Evolutionary conservation across 2,113 vertebrate species (phyloP).

Genomic region (Perca fluviatilis): DNA sequence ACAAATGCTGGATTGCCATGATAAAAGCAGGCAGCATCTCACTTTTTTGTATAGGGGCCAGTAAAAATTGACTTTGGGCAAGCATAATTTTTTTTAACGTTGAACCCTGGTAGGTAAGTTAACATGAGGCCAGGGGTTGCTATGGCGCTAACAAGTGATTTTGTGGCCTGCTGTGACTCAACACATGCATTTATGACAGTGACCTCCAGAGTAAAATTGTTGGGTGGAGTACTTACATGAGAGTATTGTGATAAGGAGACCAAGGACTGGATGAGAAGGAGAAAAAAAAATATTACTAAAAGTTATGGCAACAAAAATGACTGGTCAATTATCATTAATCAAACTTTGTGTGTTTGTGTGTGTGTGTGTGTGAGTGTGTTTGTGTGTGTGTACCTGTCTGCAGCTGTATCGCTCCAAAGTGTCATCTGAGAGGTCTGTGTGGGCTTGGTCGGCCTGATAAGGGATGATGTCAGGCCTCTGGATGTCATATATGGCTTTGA

Average conservation of each 20-base stretch:
- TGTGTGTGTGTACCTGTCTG: conserved; percentile 87
- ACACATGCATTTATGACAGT: not conserved
- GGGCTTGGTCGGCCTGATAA: conserved; percentile 92
- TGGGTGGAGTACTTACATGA: conserved; percentile 86
- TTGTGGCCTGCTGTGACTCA: not conserved
- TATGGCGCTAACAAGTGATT: not conserved
- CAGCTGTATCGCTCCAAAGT: conserved; percentile 93
- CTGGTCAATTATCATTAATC: not conserved
- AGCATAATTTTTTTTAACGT: too few relatives aligned
- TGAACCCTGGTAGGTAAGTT: too few relatives aligned
- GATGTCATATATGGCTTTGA: conserved; percentile 94
- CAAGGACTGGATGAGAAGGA: conserved; percentile 85
- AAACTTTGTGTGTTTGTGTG: conserved; percentile 11
- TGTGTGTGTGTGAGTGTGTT: not conserved
- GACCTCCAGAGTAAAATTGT: not conserved
- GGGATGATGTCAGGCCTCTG: conserved; percentile 95
- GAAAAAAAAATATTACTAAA: not conserved
- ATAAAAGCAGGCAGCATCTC: too few relatives aligned
- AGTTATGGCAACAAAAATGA: not conserved
- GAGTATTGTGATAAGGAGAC: conserved; percentile 92
- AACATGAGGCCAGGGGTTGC: not conserved
- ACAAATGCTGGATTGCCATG: too few relatives aligned
- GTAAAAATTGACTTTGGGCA: too few relatives aligned
- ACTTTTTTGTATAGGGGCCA: too few relatives aligned
- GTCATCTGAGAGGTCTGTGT: conserved; percentile 89